A percentile compares a stretch with the other conserved stretches of the same genome.
phyloP scores from a whole-genome alignment of 1,140 invertebrate genomes.

The Drosophila equinoxialis region DNA sequence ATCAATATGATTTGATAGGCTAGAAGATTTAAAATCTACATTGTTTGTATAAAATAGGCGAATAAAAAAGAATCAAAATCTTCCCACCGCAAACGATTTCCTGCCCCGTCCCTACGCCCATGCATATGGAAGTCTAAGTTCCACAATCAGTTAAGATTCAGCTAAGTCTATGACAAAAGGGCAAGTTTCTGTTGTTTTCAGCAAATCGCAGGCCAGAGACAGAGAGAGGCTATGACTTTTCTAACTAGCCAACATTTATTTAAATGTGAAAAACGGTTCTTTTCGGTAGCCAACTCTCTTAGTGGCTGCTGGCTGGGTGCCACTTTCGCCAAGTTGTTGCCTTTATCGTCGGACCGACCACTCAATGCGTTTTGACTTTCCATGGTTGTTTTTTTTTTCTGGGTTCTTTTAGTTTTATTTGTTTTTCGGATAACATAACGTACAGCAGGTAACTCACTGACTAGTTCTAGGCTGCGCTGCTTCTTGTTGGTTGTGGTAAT shows the following conservation, averaged over 20 bases:
- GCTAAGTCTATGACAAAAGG: constrained; percentile 1
- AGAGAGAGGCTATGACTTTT: constrained; percentile 29
- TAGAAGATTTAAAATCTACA: neutral
- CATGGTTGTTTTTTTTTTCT: neutral
- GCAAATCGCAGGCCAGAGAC: neutral
- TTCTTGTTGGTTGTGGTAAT: constrained; percentile 21
- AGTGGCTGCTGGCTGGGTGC: neutral
- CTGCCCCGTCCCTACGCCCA: neutral
- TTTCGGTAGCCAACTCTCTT: constrained; percentile 31
- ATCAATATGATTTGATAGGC: constrained; percentile 1
- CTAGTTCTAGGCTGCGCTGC: constrained; percentile 31
- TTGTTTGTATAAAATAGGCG: neutral
- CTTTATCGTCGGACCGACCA: constrained; percentile 16
- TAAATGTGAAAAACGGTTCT: constrained; percentile 61
- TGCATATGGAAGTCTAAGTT: neutral
- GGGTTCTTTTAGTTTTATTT: neutral
- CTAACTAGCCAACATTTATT: constrained; percentile 49
- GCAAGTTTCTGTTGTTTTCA: constrained; percentile 5
- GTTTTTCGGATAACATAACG: neutral
- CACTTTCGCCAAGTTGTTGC: constrained; percentile 46
- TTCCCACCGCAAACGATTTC: constrained; percentile 6
- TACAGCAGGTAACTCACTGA: constrained; percentile 1
- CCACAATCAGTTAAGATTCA: neutral
- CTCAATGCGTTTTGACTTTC: constrained; percentile 33
- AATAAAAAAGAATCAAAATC: neutral